Conservation (phyloP, 2,888 invertebrate species). For the Malthinus flaveolus region DNA sequence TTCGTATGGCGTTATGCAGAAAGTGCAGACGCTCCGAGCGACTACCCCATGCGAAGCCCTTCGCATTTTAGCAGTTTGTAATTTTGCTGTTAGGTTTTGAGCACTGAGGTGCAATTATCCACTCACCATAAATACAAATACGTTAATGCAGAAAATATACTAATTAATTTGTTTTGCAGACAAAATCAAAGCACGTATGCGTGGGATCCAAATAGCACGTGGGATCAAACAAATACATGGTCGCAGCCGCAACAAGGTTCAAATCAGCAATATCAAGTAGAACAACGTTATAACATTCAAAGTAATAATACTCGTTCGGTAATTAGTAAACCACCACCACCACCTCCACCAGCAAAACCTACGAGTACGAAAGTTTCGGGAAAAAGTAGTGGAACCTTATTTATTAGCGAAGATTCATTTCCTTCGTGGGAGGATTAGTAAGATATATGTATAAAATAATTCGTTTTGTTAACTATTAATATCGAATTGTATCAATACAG, state of each 20-base stretch:
- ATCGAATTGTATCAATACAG: slow-evolving; percentile 34
- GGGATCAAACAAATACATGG: slow-evolving; percentile 28
- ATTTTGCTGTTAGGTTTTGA: too few relatives aligned
- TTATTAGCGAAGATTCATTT: slow-evolving; percentile 63
- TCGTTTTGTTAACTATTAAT: slow-evolving; percentile 32
- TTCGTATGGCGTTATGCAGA: too few relatives aligned
- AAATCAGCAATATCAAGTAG: slow-evolving; percentile 49
- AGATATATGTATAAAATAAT: slow-evolving; percentile 27
- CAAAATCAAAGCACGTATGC: slow-evolving; percentile 44
- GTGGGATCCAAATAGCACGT: slow-evolving; percentile 46
- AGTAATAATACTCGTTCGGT: slow-evolving; percentile 53
- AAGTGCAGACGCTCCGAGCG: too few relatives aligned
- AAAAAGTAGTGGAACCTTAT: slow-evolving; percentile 50
- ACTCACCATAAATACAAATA: too few relatives aligned
- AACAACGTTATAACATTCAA: slow-evolving; percentile 52
- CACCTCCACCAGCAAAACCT: slow-evolving; percentile 28
- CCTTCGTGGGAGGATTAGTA: slow-evolving; percentile 69
- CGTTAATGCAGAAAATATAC: not conserved
- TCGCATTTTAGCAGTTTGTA: too few relatives aligned
- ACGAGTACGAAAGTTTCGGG: slow-evolving; percentile 36
- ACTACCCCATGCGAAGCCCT: too few relatives aligned
- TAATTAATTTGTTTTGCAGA: slow-evolving; percentile 18
- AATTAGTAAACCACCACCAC: slow-evolving; percentile 42
- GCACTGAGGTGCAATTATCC: too few relatives aligned
- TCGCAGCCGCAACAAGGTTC: slow-evolving; percentile 46